Evolutionary conservation across 2,113 vertebrate genomes (phyloP).

Genomic region (Podarcis raffonei): DNA sequence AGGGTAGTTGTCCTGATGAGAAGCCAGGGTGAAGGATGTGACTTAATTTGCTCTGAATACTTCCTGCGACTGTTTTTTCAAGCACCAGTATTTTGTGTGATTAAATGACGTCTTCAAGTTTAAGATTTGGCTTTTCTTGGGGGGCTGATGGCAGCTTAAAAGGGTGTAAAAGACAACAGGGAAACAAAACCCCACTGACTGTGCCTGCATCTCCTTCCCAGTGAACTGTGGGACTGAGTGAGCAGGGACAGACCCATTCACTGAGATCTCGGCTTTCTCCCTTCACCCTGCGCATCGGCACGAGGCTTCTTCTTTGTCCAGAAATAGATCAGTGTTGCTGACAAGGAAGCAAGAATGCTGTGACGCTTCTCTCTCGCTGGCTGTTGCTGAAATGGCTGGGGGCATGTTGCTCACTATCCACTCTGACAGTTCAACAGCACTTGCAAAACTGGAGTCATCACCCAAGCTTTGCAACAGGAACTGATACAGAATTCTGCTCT

Average conservation of each 20-base stretch:
- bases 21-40: background rate
- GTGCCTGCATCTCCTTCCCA: background rate
- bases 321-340: conserved; percentile 61
- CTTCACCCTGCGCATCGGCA: background rate
- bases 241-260: background rate
- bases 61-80: background rate
- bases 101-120: background rate
- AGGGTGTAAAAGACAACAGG: background rate
- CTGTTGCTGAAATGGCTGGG: background rate
- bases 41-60: background rate
- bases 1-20: background rate
- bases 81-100: background rate
- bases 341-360: conserved; percentile 41
- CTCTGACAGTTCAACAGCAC: background rate
- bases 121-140: background rate
- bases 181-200: background rate
- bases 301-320: conserved; percentile 44
- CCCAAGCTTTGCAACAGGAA: background rate
- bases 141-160: background rate
- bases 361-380: background rate
- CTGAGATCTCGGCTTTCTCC: background rate
- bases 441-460: background rate
- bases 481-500: background rate
- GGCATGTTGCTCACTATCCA: conserved; percentile 6
- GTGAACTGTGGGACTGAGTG: background rate